Conservation (phyloP, 2,888 invertebrate genomes). For the Pristionchus japonicus region DNA sequence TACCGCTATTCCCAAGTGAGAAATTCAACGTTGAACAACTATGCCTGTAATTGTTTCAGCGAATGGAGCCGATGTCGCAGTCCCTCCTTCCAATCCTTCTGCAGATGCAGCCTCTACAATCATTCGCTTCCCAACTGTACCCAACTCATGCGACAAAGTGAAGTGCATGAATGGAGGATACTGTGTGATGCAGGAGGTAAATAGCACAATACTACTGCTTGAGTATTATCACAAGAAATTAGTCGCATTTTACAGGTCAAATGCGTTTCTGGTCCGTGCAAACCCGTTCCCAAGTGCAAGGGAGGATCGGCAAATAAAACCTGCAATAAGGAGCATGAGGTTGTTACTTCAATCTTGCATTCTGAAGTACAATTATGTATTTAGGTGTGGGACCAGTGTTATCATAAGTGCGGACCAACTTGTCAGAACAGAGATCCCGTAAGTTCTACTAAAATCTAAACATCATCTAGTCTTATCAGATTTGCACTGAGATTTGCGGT, state of each 20-base stretch:
- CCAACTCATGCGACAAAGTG: slow-evolving; percentile 11
- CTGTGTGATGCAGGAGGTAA: not conserved
- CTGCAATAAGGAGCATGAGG: not conserved
- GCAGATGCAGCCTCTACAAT: not conserved
- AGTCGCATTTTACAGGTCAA: not conserved
- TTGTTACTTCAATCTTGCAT: not conserved
- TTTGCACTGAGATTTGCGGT: not conserved
- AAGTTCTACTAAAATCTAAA: not conserved
- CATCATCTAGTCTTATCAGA: not conserved
- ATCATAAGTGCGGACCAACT: not conserved
- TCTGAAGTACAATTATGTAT: not conserved
- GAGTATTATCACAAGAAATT: too few species aligned
- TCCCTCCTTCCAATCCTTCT: not conserved
- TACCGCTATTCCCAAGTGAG: not conserved
- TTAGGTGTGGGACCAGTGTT: slow-evolving; percentile 8
- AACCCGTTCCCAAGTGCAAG: not conserved
- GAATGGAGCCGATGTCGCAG: too few species aligned
- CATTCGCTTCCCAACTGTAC: not conserved
- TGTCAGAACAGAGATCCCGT: not conserved
- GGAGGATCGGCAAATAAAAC: not conserved
- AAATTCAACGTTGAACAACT: not conserved
- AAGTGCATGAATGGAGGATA: not conserved
- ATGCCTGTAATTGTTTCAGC: too few species aligned
- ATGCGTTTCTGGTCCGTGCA: not conserved
- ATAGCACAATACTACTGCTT: too few species aligned